Conservation (phyloP, 2,113 vertebrate species). For the Limnothrissa miodon region DNA sequence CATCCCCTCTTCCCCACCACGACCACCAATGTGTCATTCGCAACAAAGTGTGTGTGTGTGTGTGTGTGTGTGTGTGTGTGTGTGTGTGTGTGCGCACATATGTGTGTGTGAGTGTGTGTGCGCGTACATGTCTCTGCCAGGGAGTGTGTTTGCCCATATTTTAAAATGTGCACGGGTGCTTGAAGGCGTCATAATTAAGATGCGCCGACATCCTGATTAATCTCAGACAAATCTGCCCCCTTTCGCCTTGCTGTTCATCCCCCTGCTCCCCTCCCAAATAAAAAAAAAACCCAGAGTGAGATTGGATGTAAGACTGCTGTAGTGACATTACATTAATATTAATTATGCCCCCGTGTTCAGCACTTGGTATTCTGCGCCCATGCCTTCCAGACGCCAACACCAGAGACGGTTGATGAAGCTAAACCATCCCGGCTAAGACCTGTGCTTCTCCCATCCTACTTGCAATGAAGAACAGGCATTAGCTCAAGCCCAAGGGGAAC, state of each 20-base stretch:
- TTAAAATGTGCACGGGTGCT: not conserved
- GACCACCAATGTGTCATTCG: not conserved
- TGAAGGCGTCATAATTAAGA: slow-evolving; percentile 52
- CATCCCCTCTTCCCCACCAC: not conserved
- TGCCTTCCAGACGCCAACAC: not conserved
- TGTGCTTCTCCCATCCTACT: not conserved
- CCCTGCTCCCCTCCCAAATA: not conserved
- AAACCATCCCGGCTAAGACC: no score
- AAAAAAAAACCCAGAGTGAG: slow-evolving; percentile 56
- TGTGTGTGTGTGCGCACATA: not conserved
- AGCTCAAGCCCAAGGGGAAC: not conserved
- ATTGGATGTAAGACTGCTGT: slow-evolving; percentile 58
- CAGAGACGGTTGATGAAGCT: no score
- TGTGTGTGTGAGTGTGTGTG: not conserved
- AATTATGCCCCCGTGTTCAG: slow-evolving; percentile 53
- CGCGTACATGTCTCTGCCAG: not conserved
- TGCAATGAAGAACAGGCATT: not conserved
- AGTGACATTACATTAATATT: slow-evolving; percentile 70
- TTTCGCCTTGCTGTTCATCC: not conserved
- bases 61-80: not conserved
- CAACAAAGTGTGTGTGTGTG: not conserved
- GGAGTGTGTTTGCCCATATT: slow-evolving; percentile 6
- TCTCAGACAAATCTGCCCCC: slow-evolving; percentile 40
- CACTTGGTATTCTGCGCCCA: slow-evolving; percentile 56
- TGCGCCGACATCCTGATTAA: slow-evolving; percentile 46